A percentile compares a stretch with the other conserved stretches of the same genome.
Conservation (phyloP, 53 echinoderm and acorn worm species). For the Patiria pectinifera region DNA sequence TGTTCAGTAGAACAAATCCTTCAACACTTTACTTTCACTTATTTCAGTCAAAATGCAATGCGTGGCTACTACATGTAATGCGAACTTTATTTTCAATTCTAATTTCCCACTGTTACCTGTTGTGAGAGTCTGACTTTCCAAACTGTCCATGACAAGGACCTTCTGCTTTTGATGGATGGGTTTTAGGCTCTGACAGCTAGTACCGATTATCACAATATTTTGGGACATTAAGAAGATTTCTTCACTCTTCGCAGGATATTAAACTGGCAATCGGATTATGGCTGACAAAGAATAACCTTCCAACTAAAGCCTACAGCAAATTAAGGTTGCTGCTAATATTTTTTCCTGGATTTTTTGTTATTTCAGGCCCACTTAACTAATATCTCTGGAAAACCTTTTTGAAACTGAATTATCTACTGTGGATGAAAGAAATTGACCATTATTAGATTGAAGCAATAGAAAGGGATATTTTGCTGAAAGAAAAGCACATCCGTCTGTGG, state of each 20-base stretch:
- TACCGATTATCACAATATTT: neutral
- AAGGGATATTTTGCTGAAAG: neutral
- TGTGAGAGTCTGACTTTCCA: neutral
- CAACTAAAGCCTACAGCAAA: neutral
- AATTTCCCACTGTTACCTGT: neutral
- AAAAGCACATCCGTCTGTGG: neutral
- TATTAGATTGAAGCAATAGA: neutral
- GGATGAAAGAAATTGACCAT: neutral
- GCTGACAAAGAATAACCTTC: neutral
- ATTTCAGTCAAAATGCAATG: neutral
- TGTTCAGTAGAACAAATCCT: too few species aligned
- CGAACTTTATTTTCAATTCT: neutral
- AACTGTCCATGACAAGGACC: neutral
- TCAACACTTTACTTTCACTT: too few species aligned
- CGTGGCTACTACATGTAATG: neutral
- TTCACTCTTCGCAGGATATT: neutral
- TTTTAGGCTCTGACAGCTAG: neutral
- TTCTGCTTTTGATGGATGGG: conserved; percentile 23
- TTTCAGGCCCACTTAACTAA: neutral
- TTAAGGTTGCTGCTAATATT: neutral
- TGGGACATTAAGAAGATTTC: neutral
- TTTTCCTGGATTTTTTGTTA: neutral
- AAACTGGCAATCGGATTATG: neutral
- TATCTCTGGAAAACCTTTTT: neutral
- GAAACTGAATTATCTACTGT: neutral